Evolutionary conservation across 2,888 invertebrate genomes (phyloP).

Genomic region (Cryptocephalus moraei): DNA sequence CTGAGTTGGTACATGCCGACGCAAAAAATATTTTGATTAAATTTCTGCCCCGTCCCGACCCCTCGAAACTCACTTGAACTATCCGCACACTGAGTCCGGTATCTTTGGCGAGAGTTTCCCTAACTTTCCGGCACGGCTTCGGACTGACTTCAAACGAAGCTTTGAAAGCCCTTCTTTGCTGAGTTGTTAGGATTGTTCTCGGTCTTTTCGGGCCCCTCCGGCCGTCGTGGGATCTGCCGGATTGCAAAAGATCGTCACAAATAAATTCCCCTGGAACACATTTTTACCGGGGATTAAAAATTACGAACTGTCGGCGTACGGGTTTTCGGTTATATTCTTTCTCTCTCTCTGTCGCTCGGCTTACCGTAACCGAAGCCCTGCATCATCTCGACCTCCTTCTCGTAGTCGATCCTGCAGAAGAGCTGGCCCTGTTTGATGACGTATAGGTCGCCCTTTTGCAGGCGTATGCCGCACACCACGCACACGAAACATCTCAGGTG

Average conservation of each 20-base stretch:
- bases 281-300: too few species aligned
- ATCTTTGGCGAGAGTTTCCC: constrained; percentile 74
- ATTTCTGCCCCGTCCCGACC: too few species aligned
- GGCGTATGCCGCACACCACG: constrained; percentile 61
- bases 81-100: constrained; percentile 76
- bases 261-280: constrained; percentile 42
- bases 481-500: constrained; percentile 73
- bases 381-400: constrained; percentile 66
- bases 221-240: constrained; percentile 51
- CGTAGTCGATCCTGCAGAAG: constrained; percentile 70
- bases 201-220: constrained; percentile 71
- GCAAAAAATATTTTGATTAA: too few species aligned
- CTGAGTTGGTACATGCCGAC: too few species aligned
- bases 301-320: too few species aligned
- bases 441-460: constrained; percentile 75
- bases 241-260: constrained; percentile 48
- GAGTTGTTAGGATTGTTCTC: constrained; percentile 72
- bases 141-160: constrained; percentile 78
- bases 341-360: not conserved
- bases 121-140: constrained; percentile 72
- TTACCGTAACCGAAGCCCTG: constrained; percentile 48
- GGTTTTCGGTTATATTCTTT: too few species aligned
- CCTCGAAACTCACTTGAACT: constrained; percentile 53
- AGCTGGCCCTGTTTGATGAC: constrained; percentile 68
- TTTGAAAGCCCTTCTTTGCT: constrained; percentile 74